A percentile compares a stretch with the other conserved stretches of the same genome.
Evolutionary conservation across 2,797 vertebrate genomes (phyloP).

Genomic region (Psittacula derbiana): DNA sequence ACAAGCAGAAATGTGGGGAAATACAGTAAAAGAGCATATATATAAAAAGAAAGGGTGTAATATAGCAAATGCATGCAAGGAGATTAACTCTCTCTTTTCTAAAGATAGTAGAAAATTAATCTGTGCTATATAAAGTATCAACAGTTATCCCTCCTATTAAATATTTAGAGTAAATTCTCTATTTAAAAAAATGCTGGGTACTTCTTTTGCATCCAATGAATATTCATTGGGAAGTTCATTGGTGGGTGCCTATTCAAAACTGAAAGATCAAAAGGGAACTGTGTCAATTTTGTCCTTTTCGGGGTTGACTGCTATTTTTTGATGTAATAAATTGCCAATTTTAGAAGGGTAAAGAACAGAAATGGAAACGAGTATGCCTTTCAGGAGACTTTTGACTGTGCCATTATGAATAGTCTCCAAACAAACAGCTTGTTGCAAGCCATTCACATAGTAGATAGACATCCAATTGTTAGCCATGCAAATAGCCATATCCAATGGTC

Average conservation of each 20-base stretch:
- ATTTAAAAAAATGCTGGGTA: conserved; percentile 51
- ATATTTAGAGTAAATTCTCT: conserved; percentile 60
- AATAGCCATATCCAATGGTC: conserved; percentile 74
- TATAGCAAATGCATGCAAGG: not conserved
- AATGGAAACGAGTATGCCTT: conserved; percentile 75
- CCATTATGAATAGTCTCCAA: conserved; percentile 73
- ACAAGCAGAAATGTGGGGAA: not conserved
- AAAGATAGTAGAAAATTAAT: not conserved
- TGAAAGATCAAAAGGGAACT: conserved; percentile 74
- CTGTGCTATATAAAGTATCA: not conserved
- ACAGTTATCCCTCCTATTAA: conserved; percentile 12
- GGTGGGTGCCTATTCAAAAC: conserved; percentile 72
- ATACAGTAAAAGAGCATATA: not conserved
- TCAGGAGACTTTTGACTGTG: conserved; percentile 73
- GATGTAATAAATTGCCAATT: conserved; percentile 78
- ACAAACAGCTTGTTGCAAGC: conserved; percentile 73
- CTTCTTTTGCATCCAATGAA: conserved; percentile 76
- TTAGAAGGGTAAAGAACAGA: conserved; percentile 73
- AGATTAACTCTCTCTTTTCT: not conserved
- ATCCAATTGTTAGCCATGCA: conserved; percentile 75
- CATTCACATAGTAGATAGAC: conserved; percentile 71
- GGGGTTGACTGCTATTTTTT: conserved; percentile 60
- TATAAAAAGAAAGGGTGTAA: not conserved
- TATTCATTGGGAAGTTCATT: conserved; percentile 74
- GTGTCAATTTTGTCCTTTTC: conserved; percentile 74